A percentile compares a stretch with the other conserved stretches of the same genome.
Evolutionary conservation across 2,888 invertebrate species (phyloP).

Genomic region (Hetaerina titia): DNA sequence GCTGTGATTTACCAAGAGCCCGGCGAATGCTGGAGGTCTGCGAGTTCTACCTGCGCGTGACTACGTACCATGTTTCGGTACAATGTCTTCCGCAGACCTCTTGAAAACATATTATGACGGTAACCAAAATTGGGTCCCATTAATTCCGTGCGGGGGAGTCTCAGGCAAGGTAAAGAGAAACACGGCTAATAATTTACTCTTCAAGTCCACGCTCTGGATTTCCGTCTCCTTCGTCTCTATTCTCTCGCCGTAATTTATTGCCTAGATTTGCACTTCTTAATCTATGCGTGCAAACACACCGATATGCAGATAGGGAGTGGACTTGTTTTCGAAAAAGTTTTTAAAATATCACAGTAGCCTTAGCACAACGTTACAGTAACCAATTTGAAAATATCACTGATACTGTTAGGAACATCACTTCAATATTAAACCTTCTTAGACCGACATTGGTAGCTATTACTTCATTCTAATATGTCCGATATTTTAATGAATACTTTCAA

Average conservation of each 20-base stretch:
- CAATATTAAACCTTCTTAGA: too few species aligned
- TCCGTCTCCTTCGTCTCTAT: background rate
- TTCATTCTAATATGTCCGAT: too few species aligned
- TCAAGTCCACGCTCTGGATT: background rate
- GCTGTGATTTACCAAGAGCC: background rate
- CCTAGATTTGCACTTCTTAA: background rate
- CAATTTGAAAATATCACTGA: too few species aligned
- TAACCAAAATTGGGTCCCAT: background rate
- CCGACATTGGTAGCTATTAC: too few species aligned
- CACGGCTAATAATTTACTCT: conserved; percentile 14
- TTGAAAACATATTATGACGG: conserved; percentile 16
- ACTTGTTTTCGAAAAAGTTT: background rate
- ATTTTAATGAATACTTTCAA: too few species aligned
- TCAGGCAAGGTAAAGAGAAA: background rate
- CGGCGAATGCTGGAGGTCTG: background rate
- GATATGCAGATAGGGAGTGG: background rate
- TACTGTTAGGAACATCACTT: too few species aligned
- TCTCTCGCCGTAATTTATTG: background rate
- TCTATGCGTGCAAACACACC: background rate
- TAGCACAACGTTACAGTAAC: too few species aligned
- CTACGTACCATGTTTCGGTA: background rate
- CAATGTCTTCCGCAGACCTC: background rate
- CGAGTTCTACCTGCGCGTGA: background rate
- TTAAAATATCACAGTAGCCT: too few species aligned
- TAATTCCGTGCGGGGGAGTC: background rate